phyloP scores from a whole-genome alignment of 2,113 vertebrate genomes.

The Craseonycteris thonglongyai region DNA sequence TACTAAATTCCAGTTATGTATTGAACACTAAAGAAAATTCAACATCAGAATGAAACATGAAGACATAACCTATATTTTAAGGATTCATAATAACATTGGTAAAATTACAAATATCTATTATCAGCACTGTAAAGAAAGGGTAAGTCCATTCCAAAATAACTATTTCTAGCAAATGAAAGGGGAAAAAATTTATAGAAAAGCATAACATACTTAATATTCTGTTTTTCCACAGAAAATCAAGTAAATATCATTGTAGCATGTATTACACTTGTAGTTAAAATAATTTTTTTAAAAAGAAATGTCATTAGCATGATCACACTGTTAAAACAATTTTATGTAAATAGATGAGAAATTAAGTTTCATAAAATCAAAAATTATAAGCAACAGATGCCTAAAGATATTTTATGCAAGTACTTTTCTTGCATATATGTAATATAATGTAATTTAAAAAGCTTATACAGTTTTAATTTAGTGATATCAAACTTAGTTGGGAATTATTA shows the following conservation, averaged over 20 bases:
- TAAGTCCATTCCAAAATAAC: background rate
- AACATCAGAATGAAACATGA: background rate
- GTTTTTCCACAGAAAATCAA: background rate
- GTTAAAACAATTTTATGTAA: conserved; percentile 12
- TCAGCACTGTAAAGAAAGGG: background rate
- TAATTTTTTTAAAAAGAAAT: background rate
- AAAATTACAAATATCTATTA: background rate
- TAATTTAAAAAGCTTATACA: background rate
- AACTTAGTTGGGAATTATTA: background rate
- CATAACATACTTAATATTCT: background rate
- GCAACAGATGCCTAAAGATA: background rate
- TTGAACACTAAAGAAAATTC: background rate
- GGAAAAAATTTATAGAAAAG: background rate
- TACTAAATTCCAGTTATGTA: background rate
- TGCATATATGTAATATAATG: background rate
- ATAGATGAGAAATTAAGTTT: background rate
- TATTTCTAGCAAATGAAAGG: conserved; percentile 7
- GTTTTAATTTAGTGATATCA: background rate
- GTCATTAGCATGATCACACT: background rate
- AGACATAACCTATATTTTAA: background rate
- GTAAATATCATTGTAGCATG: background rate
- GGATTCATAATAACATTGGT: background rate
- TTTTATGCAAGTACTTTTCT: background rate
- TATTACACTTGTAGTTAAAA: background rate
- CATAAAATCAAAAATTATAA: conserved; percentile 34